Conservation (phyloP, 2,888 invertebrate species). For the Ophion slaviceki region DNA sequence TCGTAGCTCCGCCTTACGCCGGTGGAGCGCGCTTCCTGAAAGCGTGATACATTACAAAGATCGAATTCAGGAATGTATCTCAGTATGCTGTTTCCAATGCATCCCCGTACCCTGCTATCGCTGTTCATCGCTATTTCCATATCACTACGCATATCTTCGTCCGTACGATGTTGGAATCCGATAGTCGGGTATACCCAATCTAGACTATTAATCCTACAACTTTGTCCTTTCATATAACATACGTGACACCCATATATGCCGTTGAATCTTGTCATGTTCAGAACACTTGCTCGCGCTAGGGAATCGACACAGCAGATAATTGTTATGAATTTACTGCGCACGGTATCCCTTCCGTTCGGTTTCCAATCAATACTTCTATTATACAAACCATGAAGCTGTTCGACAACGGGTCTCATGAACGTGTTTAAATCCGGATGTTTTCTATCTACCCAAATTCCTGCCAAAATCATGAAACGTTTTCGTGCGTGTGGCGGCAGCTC, state of each 20-base stretch:
- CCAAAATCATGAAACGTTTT: too few species aligned
- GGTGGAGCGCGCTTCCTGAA: too few species aligned
- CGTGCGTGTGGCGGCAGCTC: too few species aligned
- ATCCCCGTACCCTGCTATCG: neutral
- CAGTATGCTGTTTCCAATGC: neutral
- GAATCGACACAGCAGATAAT: conserved; percentile 19
- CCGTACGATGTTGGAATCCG: conserved; percentile 12
- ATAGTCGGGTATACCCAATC: conserved; percentile 9
- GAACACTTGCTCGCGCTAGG: conserved; percentile 4
- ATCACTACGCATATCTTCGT: conserved; percentile 14
- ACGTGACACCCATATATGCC: conserved; percentile 32
- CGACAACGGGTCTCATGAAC: too few species aligned
- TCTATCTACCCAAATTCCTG: too few species aligned
- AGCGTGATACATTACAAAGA: neutral
- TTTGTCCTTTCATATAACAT: conserved; percentile 23
- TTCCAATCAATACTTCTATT: too few species aligned
- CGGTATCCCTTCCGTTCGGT: too few species aligned
- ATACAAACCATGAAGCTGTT: too few species aligned
- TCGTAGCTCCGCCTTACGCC: too few species aligned
- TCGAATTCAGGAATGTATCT: neutral
- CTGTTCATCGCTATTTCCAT: conserved; percentile 13
- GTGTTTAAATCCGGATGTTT: too few species aligned
- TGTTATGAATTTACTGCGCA: conserved; percentile 18
- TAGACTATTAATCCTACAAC: neutral
- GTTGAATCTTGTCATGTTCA: conserved; percentile 16